Base-by-base conservation (phyloP, 2,113 vertebrate genomes). In the Pheucticus melanocephalus region DNA sequence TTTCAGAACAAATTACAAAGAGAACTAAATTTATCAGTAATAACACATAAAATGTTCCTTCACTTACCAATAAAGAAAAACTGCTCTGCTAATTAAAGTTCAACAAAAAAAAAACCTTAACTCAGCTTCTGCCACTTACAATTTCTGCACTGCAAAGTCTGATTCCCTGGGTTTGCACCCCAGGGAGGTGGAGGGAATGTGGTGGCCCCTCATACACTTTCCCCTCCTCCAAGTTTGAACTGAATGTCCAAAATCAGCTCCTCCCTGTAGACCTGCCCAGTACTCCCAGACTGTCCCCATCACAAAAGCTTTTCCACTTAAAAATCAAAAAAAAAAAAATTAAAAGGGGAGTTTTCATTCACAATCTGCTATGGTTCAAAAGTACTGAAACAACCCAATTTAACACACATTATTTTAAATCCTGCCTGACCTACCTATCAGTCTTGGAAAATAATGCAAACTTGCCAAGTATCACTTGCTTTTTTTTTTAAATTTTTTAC, bases 21-120 rank as follows among this genome's bases (percentile, higher is more conserved):
- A 83, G 30, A 88, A 96, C 44, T 85, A 75, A 79, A 9, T 82
- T 92, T 91, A 94, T 92, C 92, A 81, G 86, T 66, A 70, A 84
- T 82, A 84, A 73, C 59, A 82, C 31, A 91, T 31, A 82, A 85
- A 91, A 80, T 24, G 40, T 73, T 50, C 73, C 59, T 88, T 63
- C 89, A 54, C 66, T 75, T 86, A 76, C 47, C 69, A 88, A 61
- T 85, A 87, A 82, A 86, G 63, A 68, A 92, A 80, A 75, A 82
- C 28, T 39, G 64, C 45, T 80, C 75, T 44, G 82, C 59, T 90
- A 92, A 93, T 91, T 93, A 70, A 80, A 95, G 59, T 84, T 79
- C 50, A 80, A 91, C 42, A 40, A 73, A 84, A 88, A 90, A 90
- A 94, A 83, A 37, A 37, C 8, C 87, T 90, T 80, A 93, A 92